Conservation (phyloP, 2,888 invertebrate species). For the Blomia tropicalis region DNA sequence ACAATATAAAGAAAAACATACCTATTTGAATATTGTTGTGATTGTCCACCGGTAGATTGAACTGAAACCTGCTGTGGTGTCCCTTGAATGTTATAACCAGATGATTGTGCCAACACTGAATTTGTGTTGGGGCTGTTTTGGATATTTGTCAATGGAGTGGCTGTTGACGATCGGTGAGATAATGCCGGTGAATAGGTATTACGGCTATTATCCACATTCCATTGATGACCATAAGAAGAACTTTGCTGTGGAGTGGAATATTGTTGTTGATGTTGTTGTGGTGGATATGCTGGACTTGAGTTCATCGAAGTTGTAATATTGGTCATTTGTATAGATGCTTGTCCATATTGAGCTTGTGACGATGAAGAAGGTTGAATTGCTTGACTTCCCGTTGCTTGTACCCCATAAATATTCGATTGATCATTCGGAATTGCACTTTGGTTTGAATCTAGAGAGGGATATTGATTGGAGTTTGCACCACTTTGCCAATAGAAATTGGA, state of each 20-base stretch:
- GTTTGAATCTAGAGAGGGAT: neutral
- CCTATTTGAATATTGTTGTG: neutral
- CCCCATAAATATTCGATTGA: no score
- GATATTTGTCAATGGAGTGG: neutral
- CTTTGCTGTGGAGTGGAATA: neutral
- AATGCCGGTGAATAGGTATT: slow-evolving; percentile 11
- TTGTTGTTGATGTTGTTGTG: slow-evolving; percentile 6
- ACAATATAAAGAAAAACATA: no score
- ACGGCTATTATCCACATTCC: neutral
- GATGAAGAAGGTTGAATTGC: neutral
- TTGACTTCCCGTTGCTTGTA: no score
- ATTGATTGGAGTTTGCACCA: neutral
- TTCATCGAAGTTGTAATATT: neutral
- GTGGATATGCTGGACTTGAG: neutral
- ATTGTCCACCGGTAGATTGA: neutral
- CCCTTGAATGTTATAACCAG: neutral
- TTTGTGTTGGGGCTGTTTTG: no score
- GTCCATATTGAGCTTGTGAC: neutral
- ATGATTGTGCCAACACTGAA: neutral
- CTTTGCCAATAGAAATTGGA: neutral
- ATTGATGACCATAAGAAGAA: neutral
- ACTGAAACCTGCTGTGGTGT: neutral
- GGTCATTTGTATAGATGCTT: neutral
- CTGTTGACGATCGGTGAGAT: slow-evolving; percentile 5
- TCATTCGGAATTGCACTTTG: neutral